Evolutionary conservation across 1,140 invertebrate genomes (phyloP), one percentile per base, ranked within the genome.

Genomic region (Zophobas morio): DNA sequence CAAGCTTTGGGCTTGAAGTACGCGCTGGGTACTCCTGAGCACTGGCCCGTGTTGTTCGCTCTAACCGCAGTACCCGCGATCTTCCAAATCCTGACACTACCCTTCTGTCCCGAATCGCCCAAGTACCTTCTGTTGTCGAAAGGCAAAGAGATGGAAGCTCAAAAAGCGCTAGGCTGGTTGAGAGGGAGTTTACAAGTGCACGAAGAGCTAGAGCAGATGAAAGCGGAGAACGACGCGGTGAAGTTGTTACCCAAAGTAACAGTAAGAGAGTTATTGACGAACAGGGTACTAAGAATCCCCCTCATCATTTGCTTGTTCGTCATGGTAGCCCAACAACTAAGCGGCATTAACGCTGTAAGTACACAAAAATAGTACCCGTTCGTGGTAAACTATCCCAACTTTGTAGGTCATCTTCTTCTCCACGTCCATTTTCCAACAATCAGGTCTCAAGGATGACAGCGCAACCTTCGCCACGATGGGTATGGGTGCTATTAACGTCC

Each of bases 31-130:
- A 94, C 92, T 0, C 87, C 83, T 0, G 80, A 87, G 0, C 84
- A 89, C 0, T 95, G 94, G 94, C 93, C 93, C 0, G 87, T 90
- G 74, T 85, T 95, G 0, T 84, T 95, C 36, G 93, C 91, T 0
- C 85, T 96, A 32, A 95, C 94, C 1, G 88, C 92, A 0, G 86
- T 96, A 0, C 96, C 97, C 0, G 92, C 93, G 0, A 86, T 96
- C 0, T 90, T 96, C 81, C 89, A 90, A 83, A 81, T 96, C 2
- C 81, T 89, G 2, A 92, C 93, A 0, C 84, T 98, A 66, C 95
- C 96, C 0, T 86, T 97, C n/a, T 98, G 96, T 81, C 96, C 96
- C 0, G 97, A 98, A 84, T 96, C 95, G 1, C 97, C 97, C 0
- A 96, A 97, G 84, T 96, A 92, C 82, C 87, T 96, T 5, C 86